Conservation (phyloP, 2,797 vertebrate species). For the Zalophus californianus region DNA sequence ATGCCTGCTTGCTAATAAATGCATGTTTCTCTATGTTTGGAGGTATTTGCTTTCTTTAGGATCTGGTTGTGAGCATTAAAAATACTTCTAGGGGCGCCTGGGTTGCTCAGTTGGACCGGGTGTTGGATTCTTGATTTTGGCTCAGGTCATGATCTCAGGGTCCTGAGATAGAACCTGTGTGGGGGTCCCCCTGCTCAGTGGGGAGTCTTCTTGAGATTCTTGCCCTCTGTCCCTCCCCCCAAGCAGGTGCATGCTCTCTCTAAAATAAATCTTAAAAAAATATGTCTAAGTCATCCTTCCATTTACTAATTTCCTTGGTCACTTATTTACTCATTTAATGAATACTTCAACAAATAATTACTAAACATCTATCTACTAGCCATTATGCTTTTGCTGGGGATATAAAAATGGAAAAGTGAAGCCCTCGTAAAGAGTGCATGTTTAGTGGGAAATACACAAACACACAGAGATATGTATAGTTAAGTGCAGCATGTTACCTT, state of each 20-base stretch:
- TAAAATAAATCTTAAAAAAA: background rate
- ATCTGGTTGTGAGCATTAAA: background rate
- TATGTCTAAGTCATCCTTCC: background rate
- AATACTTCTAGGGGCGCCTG: background rate
- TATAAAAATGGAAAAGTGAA: slow-evolving; percentile 30
- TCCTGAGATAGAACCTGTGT: background rate
- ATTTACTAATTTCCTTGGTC: background rate
- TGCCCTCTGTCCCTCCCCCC: background rate
- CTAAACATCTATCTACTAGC: background rate
- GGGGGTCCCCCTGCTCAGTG: background rate
- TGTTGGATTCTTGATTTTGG: background rate
- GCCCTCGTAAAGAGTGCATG: background rate
- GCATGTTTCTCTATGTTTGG: background rate
- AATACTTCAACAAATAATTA: background rate
- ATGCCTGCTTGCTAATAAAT: background rate
- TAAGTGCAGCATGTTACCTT: background rate
- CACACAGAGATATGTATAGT: background rate
- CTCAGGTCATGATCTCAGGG: background rate
- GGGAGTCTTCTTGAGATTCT: background rate
- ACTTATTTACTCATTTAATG: background rate
- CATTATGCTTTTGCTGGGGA: background rate
- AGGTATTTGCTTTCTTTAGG: background rate
- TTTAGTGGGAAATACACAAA: background rate
- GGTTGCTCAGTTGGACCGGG: background rate
- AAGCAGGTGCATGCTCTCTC: fast-evolving